Conservation (phyloP, 1,140 invertebrate genomes). For the Neomicropteryx cornuta region DNA sequence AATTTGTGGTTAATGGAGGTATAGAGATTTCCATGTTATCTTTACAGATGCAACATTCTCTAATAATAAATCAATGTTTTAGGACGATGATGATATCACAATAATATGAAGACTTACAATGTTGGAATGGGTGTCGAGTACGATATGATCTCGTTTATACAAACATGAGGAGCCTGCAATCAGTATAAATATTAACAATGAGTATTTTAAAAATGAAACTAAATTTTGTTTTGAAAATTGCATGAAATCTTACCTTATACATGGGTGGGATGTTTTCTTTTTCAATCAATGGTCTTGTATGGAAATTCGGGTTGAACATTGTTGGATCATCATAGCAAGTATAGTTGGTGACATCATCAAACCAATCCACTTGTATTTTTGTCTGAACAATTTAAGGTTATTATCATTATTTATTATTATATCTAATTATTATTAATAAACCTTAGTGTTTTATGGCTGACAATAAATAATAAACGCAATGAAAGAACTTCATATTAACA, state of each 20-base stretch:
- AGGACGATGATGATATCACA: too few species aligned
- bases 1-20: too few species aligned
- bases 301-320: conserved; percentile 32
- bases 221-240: conserved; percentile 12
- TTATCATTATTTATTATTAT: too few species aligned
- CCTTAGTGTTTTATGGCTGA: too few species aligned
- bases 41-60: too few species aligned
- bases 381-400: too few species aligned
- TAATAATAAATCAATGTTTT: too few species aligned
- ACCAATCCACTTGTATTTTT: conserved; percentile 60
- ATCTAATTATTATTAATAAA: too few species aligned
- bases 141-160: conserved; percentile 56
- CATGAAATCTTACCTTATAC: conserved; percentile 42
- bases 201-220: conserved; percentile 10
- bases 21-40: too few species aligned
- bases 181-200: conserved; percentile 9
- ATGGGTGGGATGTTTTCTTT: conserved; percentile 46
- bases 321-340: conserved; percentile 49
- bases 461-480: too few species aligned
- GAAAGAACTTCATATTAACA: too few species aligned
- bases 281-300: conserved; percentile 39
- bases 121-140: conserved; percentile 55
- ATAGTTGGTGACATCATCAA: conserved; percentile 49
- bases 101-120: conserved; percentile 38
- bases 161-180: conserved; percentile 52